These are phyloP conservation scores for Rhinopomastus cyanomelas DNA, from an alignment of 2,113 vertebrate species.

Conservation along the genomic window DNA sequence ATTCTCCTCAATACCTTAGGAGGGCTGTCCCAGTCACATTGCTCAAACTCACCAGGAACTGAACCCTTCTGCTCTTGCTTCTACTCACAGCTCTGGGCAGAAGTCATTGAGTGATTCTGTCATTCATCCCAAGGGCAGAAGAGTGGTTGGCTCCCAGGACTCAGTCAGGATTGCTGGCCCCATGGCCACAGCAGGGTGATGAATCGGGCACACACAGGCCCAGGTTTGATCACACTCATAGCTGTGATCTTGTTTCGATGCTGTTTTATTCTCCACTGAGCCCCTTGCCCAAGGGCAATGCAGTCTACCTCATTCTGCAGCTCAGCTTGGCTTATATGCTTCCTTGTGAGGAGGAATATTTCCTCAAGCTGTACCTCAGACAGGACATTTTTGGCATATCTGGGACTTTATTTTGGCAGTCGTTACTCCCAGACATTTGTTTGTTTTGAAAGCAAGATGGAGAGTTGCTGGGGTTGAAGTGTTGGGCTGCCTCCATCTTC, in stretches of 20 bases:
- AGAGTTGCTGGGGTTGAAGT: neutral
- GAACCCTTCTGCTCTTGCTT: neutral
- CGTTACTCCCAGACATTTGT: neutral
- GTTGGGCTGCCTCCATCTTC: neutral
- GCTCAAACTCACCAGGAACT: neutral
- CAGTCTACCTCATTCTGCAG: neutral
- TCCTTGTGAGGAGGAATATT: neutral
- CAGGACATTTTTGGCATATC: neutral
- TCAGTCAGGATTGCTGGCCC: accelerated
- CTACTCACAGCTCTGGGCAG: neutral
- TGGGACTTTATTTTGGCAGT: neutral
- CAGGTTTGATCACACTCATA: neutral
- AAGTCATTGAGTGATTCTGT: no score
- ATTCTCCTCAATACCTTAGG: neutral
- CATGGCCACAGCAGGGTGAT: neutral
- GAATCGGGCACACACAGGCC: neutral
- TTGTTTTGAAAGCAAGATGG: neutral
- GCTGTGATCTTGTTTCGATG: neutral
- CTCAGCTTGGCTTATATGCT: neutral
- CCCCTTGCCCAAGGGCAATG: neutral
- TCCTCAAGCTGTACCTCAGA: neutral
- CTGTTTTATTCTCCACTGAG: neutral
- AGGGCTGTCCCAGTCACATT: neutral
- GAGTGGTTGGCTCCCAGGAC: neutral
- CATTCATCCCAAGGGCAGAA: neutral